A percentile compares a stretch with the other conserved stretches of the same genome.
Conservation (phyloP, 2,113 vertebrate genomes). For the Apteryx owenii region DNA sequence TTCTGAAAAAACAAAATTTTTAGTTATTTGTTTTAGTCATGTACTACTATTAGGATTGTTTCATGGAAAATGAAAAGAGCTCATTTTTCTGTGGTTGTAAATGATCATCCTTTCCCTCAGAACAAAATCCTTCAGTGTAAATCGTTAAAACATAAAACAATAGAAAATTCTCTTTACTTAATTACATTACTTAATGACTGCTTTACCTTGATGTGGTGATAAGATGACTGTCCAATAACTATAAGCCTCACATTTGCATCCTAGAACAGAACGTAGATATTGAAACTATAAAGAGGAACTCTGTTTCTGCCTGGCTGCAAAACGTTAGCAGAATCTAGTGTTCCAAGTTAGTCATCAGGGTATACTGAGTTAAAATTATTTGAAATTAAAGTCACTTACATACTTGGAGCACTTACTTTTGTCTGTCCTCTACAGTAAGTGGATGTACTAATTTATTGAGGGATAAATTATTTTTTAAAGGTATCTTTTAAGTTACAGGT, state of each 20-base stretch:
- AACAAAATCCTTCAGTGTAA: background rate
- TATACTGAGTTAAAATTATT: background rate
- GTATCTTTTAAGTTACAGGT: background rate
- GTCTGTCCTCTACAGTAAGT: background rate
- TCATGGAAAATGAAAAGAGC: background rate
- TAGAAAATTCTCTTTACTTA: background rate
- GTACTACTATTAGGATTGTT: background rate
- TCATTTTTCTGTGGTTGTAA: background rate
- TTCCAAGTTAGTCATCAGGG: background rate
- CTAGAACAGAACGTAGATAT: slow-evolving; percentile 68
- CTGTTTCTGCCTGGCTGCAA: background rate
- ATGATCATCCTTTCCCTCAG: background rate
- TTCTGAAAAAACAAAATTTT: background rate
- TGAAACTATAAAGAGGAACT: background rate
- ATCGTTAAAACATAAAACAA: background rate
- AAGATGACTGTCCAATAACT: slow-evolving; percentile 91
- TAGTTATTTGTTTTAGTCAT: background rate
- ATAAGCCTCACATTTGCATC: slow-evolving; percentile 86
- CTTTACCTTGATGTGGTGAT: slow-evolving; percentile 89
- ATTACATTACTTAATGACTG: background rate
- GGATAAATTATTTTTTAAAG: background rate
- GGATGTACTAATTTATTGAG: background rate
- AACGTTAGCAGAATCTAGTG: background rate
- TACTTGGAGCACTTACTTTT: background rate
- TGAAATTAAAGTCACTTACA: background rate